These are phyloP conservation scores for Sycophaga agraensis DNA, from an alignment of 1,140 invertebrate genomes.

Conservation along the genomic window DNA sequence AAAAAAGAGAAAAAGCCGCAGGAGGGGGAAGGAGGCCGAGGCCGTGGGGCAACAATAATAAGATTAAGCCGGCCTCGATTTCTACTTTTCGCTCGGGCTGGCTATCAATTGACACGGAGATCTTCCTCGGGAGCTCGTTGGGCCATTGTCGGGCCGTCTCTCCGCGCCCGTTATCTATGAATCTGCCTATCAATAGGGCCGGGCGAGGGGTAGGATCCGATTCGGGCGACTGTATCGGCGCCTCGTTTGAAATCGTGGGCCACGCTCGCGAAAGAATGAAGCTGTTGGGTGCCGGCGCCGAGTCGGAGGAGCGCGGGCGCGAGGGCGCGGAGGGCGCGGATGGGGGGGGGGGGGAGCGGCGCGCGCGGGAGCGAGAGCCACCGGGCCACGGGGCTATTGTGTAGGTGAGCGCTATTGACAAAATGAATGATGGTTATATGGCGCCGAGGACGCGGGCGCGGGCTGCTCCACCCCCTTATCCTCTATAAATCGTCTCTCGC, in stretches of 20 bases:
- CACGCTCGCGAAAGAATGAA: slow-evolving; percentile 46
- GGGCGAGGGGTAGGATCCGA: background rate
- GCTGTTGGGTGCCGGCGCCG: slow-evolving; percentile 39
- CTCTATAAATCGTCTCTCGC: slow-evolving; percentile 45
- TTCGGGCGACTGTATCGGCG: no score
- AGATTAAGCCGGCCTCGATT: background rate
- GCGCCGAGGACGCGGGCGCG: slow-evolving; percentile 39
- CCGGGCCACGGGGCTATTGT: slow-evolving; percentile 38
- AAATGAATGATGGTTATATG: slow-evolving; percentile 53
- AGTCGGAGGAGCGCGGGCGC: no score
- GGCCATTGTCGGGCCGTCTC: background rate
- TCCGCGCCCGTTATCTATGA: background rate
- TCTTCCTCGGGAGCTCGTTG: background rate
- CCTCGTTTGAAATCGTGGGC: background rate
- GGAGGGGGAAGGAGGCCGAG: no score
- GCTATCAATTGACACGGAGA: background rate
- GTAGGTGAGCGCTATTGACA: slow-evolving; percentile 45
- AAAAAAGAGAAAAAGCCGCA: no score
- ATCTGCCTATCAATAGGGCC: background rate
- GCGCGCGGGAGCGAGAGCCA: no score
- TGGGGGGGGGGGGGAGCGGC: no score
- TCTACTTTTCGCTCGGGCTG: background rate
- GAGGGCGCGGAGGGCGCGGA: no score
- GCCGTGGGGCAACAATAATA: background rate
- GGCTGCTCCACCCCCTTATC: slow-evolving; percentile 31